Base-by-base conservation (phyloP, 30 jellyfish, hydroid and myxozoan species). In the Rhopilema esculentum region DNA sequence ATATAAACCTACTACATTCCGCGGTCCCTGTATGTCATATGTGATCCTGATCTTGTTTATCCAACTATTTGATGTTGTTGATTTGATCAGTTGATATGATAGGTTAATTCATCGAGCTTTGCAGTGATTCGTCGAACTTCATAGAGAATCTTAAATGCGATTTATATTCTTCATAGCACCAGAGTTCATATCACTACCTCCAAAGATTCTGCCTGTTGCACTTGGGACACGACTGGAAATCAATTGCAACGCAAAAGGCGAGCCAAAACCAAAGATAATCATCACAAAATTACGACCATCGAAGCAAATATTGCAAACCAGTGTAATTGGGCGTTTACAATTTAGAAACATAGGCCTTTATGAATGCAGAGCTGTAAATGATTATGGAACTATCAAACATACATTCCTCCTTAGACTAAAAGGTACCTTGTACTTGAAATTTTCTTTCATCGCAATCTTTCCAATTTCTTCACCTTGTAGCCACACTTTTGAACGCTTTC, bases 291-390 rank as follows among this genome's bases (percentile, higher is more conserved):
- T 63, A 8, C 75, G 80, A 21, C 90, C 90, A 18, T 23, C 22
- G 66, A 80, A 26, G 68, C 16, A 53, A 49, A 1, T 8, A 8
- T 9, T 80, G 26, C 25, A 23, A n/a, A 57, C 66, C 21, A 80
- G 20, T 15, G 64, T 31, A 16, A 80, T 80, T 8, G 32, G 16
- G 25, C 22, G 26, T 1, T 28, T 68, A 0, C 64, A 21, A 20
- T 8, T 8, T 22, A 18, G 73, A 9, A 32, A 80, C 26, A 15
- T 28, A 26, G 90, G 90, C n/a, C 17, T 49, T 6, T 80, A 80
- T 25, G 90, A 80, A 63, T 80, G 90, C 71, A 80, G n/a, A 66
- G 90, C 90, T 18, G 63, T 24, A 49, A 80, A 80, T 26, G 16
- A 21, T 9, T 2, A 20, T 25, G 90, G 90, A 1, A 32, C 63